A percentile compares a stretch with the other conserved stretches of the same genome.
Conservation (phyloP, 2,888 invertebrate genomes). For the Andrena marginata region DNA sequence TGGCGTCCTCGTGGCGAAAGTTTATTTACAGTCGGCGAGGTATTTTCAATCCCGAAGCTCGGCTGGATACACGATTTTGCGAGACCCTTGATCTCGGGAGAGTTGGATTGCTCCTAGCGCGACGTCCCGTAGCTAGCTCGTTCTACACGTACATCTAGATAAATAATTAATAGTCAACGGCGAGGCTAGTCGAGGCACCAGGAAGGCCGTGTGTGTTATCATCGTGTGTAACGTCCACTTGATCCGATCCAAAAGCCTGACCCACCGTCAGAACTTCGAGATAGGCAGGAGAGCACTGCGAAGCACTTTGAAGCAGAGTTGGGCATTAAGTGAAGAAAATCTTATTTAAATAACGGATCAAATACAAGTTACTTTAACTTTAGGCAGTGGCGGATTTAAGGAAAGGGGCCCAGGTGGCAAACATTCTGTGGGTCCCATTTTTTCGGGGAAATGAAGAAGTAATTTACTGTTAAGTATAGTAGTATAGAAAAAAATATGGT, state of each 20-base stretch:
- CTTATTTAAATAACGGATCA: too few species aligned
- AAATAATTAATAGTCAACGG: constrained; percentile 57
- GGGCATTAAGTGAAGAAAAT: too few species aligned
- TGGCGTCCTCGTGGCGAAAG: constrained; percentile 70
- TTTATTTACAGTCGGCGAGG: constrained; percentile 74
- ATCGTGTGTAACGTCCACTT: not conserved
- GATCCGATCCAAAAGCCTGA: not conserved
- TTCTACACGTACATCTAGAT: constrained; percentile 43
- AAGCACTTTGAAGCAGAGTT: not conserved
- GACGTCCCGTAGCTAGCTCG: constrained; percentile 21
- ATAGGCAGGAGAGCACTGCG: not conserved
- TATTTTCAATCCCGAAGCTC: constrained; percentile 72
- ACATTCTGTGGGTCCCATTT: too few species aligned
- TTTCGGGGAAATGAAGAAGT: too few species aligned
- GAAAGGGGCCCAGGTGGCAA: too few species aligned
- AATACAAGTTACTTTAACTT: too few species aligned
- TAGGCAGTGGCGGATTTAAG: too few species aligned
- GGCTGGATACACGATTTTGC: constrained; percentile 68
- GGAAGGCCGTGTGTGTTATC: not conserved
- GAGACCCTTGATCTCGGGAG: constrained; percentile 62
- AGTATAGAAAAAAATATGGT: too few species aligned
- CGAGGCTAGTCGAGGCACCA: constrained; percentile 8
- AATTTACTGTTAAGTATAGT: too few species aligned
- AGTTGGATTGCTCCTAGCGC: constrained; percentile 30
- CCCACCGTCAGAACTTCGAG: not conserved